Evolutionary conservation across 2,797 vertebrate genomes (phyloP).

Genomic region (Hozukius guyotensis): DNA sequence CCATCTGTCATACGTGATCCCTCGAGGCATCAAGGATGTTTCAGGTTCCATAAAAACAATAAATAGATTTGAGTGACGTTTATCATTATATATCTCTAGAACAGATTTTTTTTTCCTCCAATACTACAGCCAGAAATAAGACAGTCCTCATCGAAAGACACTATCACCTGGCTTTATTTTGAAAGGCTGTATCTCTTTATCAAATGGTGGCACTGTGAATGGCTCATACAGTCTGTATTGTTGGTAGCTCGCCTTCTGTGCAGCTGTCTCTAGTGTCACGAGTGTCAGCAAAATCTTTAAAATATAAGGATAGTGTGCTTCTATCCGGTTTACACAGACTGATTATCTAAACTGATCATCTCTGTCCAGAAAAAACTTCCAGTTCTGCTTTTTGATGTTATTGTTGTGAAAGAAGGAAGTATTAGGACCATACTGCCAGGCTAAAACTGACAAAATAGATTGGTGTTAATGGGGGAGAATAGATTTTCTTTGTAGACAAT

Average conservation of each 20-base stretch:
- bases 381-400: not conserved
- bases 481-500: not conserved
- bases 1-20: conserved; percentile 23
- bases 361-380: not conserved
- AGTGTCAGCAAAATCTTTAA: not conserved
- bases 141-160: not conserved
- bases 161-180: conserved; percentile 8
- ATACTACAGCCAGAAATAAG: not conserved
- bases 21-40: not conserved
- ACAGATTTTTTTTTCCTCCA: not conserved
- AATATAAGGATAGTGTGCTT: not conserved
- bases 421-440: not conserved
- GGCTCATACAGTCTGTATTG: not conserved
- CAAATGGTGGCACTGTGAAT: not conserved
- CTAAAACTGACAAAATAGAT: not conserved
- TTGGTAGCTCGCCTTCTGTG: not conserved
- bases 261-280: not conserved
- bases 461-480: not conserved
- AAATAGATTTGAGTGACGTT: conserved; percentile 20
- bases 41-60: not conserved
- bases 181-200: conserved; percentile 8
- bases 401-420: not conserved
- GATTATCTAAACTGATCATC: conserved; percentile 27
- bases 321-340: not conserved
- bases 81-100: not conserved